A percentile compares a stretch with the other conserved stretches of the same genome.
Evolutionary conservation across 2,113 vertebrate species (phyloP).

Genomic region (Mesoclemmys tuberculata): DNA sequence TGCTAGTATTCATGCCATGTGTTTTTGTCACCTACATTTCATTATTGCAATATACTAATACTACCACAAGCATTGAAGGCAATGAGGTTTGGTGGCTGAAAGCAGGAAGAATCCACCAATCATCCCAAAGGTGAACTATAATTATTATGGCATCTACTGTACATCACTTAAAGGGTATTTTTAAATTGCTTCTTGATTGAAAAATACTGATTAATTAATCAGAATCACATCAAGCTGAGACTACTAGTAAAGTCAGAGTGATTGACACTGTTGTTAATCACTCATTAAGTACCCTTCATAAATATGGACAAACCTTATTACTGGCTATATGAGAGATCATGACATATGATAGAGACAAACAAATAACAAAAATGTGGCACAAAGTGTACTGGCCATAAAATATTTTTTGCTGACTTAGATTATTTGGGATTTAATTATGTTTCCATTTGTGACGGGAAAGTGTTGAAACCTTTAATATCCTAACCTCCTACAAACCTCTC

Average conservation of each 20-base stretch:
- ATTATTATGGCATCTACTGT: neutral
- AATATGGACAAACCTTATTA: neutral
- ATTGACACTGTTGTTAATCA: neutral
- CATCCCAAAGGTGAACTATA: constrained; percentile 21
- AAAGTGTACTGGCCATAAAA: fast-evolving
- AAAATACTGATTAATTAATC: constrained; percentile 47
- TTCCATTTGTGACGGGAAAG: neutral
- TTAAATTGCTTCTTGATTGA: constrained; percentile 41
- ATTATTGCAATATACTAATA: constrained; percentile 25
- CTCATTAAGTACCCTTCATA: neutral
- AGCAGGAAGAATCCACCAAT: constrained; percentile 5
- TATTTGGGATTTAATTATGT: neutral
- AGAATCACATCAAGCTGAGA: neutral
- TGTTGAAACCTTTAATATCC: neutral
- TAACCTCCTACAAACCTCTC: neutral
- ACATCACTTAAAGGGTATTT: neutral
- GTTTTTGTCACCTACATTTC: neutral
- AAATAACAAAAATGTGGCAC: fast-evolving
- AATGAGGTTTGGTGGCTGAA: neutral
- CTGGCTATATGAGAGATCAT: fast-evolving
- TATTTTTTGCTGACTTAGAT: neutral
- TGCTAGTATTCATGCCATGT: neutral
- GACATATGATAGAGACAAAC: fast-evolving
- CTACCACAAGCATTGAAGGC: neutral
- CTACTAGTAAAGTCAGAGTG: neutral